phyloP scores from a whole-genome alignment of 1,140 invertebrate species.

The Aphelinus certus region DNA sequence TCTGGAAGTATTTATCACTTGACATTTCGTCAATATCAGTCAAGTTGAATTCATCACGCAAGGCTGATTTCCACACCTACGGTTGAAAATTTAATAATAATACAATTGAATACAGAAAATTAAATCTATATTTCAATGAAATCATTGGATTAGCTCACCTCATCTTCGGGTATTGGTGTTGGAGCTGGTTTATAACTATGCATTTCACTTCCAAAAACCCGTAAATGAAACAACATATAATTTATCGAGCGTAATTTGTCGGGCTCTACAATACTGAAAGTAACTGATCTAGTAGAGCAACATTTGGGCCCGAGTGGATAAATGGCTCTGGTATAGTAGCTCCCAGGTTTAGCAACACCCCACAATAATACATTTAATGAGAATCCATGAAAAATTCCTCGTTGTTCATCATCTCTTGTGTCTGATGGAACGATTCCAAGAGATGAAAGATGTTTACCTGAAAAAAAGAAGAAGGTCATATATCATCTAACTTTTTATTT shows the following conservation, averaged over 20 bases:
- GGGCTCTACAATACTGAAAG: constrained; percentile 61
- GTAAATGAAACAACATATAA: constrained; percentile 64
- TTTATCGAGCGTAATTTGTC: constrained; percentile 64
- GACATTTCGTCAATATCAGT: constrained; percentile 56
- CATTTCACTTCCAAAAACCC: constrained; percentile 53
- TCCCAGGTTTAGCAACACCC: constrained; percentile 57
- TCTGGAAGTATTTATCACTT: constrained; percentile 58
- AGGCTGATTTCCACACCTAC: constrained; percentile 61
- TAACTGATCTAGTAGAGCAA: constrained; percentile 61
- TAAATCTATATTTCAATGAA: background rate
- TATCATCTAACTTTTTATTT: background rate
- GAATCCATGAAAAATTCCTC: constrained; percentile 66
- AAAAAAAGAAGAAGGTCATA: constrained; percentile 11
- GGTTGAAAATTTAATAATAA: constrained; percentile 35
- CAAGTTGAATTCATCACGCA: constrained; percentile 62
- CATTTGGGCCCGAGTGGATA: constrained; percentile 59
- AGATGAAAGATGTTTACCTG: constrained; percentile 63
- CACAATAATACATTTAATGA: constrained; percentile 64
- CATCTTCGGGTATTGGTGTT: constrained; percentile 53
- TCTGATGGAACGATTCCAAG: constrained; percentile 64
- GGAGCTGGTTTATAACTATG: constrained; percentile 57
- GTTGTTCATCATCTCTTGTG: constrained; percentile 62
- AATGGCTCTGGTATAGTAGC: constrained; percentile 64
- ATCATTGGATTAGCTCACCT: constrained; percentile 45
- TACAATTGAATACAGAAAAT: background rate